phyloP scores from a whole-genome alignment of 2,888 invertebrate species.

The Poecilobothrus nobilitatus region DNA sequence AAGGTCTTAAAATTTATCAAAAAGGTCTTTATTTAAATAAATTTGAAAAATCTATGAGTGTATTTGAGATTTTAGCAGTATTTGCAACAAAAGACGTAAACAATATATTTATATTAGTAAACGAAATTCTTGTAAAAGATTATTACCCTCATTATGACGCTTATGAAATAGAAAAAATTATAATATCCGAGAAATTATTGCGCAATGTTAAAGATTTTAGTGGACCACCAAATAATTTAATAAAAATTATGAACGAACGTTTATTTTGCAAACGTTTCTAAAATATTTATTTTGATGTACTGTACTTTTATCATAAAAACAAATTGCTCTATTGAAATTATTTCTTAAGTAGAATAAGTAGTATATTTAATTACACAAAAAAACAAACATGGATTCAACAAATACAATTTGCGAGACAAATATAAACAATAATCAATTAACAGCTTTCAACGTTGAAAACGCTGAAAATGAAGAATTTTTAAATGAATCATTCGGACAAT shows the following conservation, averaged over 20 bases:
- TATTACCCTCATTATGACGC: neutral
- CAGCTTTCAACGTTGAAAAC: too few species aligned
- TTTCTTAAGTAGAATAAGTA: too few species aligned
- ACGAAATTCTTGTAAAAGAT: neutral
- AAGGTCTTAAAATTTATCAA: neutral
- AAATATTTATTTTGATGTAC: too few species aligned
- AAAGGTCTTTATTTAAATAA: neutral
- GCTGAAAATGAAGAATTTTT: too few species aligned
- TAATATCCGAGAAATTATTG: neutral
- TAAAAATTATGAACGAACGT: slow-evolving; percentile 7
- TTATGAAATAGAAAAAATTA: slow-evolving; percentile 11
- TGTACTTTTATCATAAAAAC: too few species aligned
- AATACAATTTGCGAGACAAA: too few species aligned
- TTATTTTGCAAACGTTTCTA: too few species aligned
- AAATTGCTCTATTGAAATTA: too few species aligned
- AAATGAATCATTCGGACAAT: too few species aligned
- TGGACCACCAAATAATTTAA: slow-evolving; percentile 10
- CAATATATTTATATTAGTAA: neutral
- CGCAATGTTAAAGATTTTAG: neutral
- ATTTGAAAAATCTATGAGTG: neutral
- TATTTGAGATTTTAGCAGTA: neutral
- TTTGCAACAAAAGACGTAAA: neutral
- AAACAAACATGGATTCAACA: too few species aligned
- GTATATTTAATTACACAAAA: too few species aligned
- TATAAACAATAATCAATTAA: too few species aligned